Evolutionary conservation across 2,113 vertebrate genomes (phyloP).

Genomic region (Sterrhoptilus dennistouni): DNA sequence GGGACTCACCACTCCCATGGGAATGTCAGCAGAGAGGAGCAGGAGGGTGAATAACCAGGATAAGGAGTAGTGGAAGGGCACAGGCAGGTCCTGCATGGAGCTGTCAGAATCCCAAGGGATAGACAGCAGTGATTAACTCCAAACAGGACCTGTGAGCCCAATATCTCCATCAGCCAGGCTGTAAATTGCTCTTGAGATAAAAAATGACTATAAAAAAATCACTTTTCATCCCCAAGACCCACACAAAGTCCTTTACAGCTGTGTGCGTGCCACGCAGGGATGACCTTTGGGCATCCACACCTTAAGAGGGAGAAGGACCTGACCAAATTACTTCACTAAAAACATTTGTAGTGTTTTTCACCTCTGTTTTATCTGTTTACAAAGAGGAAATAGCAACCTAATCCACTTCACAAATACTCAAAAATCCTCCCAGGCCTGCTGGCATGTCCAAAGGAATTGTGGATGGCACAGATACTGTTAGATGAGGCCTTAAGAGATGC

Average conservation of each 20-base stretch:
- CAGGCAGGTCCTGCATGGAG: neutral
- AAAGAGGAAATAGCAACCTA: neutral
- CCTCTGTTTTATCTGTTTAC: neutral
- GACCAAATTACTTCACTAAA: neutral
- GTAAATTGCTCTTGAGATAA: neutral
- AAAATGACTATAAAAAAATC: fast-evolving
- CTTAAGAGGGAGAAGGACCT: neutral
- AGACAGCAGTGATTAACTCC: neutral
- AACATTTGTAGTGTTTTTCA: neutral
- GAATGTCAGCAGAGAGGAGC: neutral
- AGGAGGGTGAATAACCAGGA: fast-evolving
- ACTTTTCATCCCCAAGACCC: neutral
- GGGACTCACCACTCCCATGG: neutral
- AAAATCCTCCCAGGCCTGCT: neutral
- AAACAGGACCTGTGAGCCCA: neutral
- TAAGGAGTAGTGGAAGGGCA: neutral
- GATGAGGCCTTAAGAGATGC: neutral
- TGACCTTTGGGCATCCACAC: neutral
- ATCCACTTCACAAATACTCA: neutral
- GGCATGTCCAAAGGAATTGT: fast-evolving
- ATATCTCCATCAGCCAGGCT: neutral
- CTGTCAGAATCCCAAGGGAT: neutral
- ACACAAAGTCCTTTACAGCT: no score
- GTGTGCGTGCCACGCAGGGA: neutral
- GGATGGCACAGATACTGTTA: neutral